These are phyloP conservation scores for Oedothorax gibbosus DNA, from an alignment of 1,140 invertebrate genomes.

Conservation along the genomic window DNA sequence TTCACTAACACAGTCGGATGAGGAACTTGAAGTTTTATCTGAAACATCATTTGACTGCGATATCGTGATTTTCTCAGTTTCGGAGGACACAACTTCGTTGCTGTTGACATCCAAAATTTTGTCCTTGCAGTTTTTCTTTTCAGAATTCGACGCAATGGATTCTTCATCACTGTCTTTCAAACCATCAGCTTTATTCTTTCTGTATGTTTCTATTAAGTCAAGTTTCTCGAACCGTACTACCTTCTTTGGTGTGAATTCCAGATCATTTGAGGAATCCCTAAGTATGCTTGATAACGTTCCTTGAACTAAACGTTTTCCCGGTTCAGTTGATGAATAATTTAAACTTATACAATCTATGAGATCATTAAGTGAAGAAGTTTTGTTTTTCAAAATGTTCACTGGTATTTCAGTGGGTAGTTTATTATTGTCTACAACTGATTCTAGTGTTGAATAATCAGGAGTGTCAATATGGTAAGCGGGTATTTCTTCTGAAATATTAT, in stretches of 20 bases:
- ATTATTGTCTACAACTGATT: constrained; percentile 28
- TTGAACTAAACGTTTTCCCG: not conserved
- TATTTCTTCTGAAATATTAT: not conserved
- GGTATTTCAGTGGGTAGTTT: not conserved
- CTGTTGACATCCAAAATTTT: constrained; percentile 30
- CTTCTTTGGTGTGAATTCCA: constrained; percentile 23
- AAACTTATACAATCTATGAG: not conserved
- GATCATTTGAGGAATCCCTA: not conserved
- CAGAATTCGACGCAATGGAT: not conserved
- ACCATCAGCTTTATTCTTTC: constrained; percentile 32
- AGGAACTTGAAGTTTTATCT: constrained; percentile 10
- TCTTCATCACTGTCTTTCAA: constrained; percentile 33
- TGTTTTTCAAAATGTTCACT: not conserved
- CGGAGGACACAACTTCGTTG: constrained; percentile 19
- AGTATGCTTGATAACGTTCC: constrained; percentile 25
- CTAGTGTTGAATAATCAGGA: constrained; percentile 44
- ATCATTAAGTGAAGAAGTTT: not conserved
- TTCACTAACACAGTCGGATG: constrained; percentile 25
- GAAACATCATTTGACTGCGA: too few species aligned
- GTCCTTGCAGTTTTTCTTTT: not conserved
- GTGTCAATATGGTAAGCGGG: constrained; percentile 44
- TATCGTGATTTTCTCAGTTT: not conserved
- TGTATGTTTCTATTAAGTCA: constrained; percentile 45
- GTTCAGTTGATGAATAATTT: not conserved
- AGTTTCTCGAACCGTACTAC: constrained; percentile 38